A percentile compares a stretch with the other conserved stretches of the same genome.
These are phyloP conservation scores for Peromyscus eremicus DNA, from an alignment of 2,797 vertebrate genomes.

Conservation along the genomic window DNA sequence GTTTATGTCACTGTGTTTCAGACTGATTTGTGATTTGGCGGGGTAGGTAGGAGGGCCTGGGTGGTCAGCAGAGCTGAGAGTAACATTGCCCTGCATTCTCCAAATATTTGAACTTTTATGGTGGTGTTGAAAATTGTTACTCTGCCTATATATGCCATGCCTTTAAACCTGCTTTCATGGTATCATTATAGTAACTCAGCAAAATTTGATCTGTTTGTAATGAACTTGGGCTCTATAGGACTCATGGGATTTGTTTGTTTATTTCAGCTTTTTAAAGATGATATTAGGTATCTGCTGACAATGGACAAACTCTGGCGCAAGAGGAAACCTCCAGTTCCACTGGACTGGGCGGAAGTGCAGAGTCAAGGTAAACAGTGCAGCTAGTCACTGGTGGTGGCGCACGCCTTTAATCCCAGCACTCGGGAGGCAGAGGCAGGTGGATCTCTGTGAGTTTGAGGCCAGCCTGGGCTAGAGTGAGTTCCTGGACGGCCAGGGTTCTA, in stretches of 20 bases:
- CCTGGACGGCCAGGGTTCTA: background rate
- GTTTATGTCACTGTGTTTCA: background rate
- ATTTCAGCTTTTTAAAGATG: constrained; percentile 97
- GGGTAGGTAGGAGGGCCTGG: background rate
- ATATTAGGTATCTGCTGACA: constrained; percentile 97
- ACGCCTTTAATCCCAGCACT: background rate
- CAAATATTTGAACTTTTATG: background rate
- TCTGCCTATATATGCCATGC: background rate
- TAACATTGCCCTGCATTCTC: background rate
- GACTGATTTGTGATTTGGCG: background rate
- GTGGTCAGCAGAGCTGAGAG: background rate
- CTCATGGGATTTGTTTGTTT: constrained; percentile 29
- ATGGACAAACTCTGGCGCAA: constrained; percentile 99
- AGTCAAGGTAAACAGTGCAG: constrained; percentile 89
- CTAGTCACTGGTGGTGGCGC: background rate
- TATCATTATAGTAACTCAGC: constrained; percentile 8
- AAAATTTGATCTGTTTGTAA: background rate
- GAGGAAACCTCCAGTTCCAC: constrained; percentile 96
- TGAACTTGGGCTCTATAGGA: background rate
- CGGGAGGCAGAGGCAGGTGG: background rate
- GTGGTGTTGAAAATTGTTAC: constrained; percentile 7
- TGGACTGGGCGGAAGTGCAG: constrained; percentile 96
- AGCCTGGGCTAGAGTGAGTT: background rate
- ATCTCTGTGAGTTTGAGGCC: background rate
- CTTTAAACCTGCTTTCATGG: constrained; percentile 30